Evolutionary conservation across 2,888 invertebrate genomes (phyloP), one percentile per base, ranked within the genome.

Genomic region (Netelia virgata): DNA sequence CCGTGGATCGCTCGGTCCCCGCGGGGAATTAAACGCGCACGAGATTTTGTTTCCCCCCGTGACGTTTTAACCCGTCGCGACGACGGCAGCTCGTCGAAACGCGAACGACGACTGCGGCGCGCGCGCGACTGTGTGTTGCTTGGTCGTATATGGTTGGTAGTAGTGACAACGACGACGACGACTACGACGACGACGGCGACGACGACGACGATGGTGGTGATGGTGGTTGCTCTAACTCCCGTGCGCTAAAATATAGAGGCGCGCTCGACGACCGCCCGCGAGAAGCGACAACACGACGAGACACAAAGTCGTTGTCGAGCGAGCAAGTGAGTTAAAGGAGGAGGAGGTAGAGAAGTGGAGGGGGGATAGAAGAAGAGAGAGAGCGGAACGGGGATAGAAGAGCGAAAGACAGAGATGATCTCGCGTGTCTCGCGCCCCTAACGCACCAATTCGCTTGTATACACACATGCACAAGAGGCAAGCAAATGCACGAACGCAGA

Each of bases 1-100:
- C 72, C 83, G 85, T 69, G 82, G 77, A 85, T 81, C 74, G 80
- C 68, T 88, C 79, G 80, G 5, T 36, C 59, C 81, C 86, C 82
- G 80, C 83, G 86, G 83, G 84, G 78, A 85, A 36, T 36, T 81
- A 28, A 36, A 36, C 36, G 36, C 36, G 41, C 41, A 55, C 55
- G 55, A 66, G 68, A 70, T 43, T 36, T 55, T 18, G 14, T n/a
- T 73, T 36, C 68, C 81, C 66, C 64, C 61, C 70, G 18, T 53
- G 70, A 61, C 69, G 74, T 66, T 55, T 14, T 57, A 18, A 72
- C 57, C 23, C 70, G 66, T 50, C 80, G 77, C 66, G 81, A 76
- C 81, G 61, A 82, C 82, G 83, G 73, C 50, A 47, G 73, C 64
- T 43, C 78, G 69, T 66, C 55, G 64, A 68, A 75, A 75, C 66